These are phyloP conservation scores for Rhizomys pruinosus DNA, from an alignment of 2,113 vertebrate genomes.

Conservation along the genomic window DNA sequence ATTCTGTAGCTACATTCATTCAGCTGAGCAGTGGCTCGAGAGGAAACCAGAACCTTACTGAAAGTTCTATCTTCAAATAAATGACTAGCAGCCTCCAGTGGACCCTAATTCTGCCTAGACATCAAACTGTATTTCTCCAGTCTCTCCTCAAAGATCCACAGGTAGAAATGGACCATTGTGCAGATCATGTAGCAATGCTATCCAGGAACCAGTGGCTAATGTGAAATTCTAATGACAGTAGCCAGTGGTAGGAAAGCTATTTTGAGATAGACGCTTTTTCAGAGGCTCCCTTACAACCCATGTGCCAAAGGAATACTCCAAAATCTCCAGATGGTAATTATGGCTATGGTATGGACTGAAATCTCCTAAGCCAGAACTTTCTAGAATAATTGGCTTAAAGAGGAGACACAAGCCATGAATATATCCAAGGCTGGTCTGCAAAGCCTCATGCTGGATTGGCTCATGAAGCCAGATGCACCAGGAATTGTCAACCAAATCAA, in stretches of 20 bases:
- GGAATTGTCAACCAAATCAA: constrained; percentile 25
- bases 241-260: neutral
- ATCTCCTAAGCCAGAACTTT: neutral
- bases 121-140: neutral
- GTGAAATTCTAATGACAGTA: constrained; percentile 5
- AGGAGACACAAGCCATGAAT: neutral
- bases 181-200: constrained; percentile 23
- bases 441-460: neutral
- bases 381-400: constrained; percentile 2
- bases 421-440: neutral
- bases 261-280: constrained; percentile 18
- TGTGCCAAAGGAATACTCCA: neutral
- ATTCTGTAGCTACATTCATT: neutral
- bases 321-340: neutral
- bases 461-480: neutral
- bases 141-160: neutral
- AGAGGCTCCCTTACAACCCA: neutral
- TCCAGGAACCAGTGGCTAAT: constrained; percentile 7
- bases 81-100: neutral
- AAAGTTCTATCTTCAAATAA: neutral
- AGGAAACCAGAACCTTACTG: neutral
- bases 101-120: neutral
- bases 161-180: constrained; percentile 25
- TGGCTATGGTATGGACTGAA: neutral
- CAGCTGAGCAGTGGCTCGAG: neutral